A percentile compares a stretch with the other conserved stretches of the same genome.
Evolutionary conservation across 2,888 invertebrate genomes (phyloP).

Genomic region (Ornithoptera priamus): DNA sequence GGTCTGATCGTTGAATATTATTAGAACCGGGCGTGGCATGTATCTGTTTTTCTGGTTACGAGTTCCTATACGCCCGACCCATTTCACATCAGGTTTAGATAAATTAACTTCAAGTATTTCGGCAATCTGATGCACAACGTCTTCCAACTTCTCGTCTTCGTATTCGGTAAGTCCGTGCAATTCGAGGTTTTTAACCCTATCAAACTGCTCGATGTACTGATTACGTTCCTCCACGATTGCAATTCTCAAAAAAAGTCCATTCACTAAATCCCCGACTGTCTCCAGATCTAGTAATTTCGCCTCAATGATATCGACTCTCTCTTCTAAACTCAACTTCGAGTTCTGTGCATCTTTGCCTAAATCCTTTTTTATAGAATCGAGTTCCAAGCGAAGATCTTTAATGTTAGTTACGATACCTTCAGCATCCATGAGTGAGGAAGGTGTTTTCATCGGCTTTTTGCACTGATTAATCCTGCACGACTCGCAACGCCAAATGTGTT

Average conservation of each 20-base stretch:
- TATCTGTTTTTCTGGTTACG: neutral
- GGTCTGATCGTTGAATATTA: neutral
- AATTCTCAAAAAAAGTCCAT: neutral
- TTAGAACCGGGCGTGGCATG: neutral
- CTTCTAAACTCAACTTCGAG: neutral
- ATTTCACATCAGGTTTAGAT: neutral
- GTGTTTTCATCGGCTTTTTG: neutral
- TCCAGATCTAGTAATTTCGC: neutral
- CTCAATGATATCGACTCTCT: conserved; percentile 1
- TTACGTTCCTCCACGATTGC: neutral
- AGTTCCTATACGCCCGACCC: neutral
- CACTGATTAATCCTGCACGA: neutral
- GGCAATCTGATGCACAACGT: neutral
- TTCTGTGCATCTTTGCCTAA: neutral
- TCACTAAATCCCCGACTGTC: neutral
- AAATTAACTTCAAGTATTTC: neutral
- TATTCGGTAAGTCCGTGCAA: neutral
- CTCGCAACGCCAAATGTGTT: conserved; percentile 3
- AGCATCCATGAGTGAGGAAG: neutral
- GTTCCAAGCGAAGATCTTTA: conserved; percentile 1
- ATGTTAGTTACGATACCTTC: conserved; percentile 3
- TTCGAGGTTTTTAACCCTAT: conserved; percentile 3
- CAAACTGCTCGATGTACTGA: neutral
- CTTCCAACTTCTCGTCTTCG: neutral
- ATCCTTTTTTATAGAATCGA: conserved; percentile 5